These are phyloP conservation scores for Muntiacus reevesi DNA, from an alignment of 2,113 vertebrate genomes.

Conservation along the genomic window DNA sequence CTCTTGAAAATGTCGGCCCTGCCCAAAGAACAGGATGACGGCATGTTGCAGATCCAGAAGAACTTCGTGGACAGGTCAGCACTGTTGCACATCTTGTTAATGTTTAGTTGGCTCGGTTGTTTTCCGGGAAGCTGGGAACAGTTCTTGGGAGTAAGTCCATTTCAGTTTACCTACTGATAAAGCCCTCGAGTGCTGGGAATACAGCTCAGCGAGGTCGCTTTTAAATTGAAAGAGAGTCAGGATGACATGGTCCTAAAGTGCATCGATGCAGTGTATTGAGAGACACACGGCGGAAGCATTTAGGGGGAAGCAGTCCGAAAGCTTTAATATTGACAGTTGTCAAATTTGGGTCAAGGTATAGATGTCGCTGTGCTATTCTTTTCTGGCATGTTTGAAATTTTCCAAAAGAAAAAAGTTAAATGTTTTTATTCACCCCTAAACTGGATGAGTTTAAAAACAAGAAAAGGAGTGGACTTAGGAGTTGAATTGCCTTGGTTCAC, in stretches of 20 bases:
- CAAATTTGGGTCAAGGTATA: background rate
- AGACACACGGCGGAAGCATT: background rate
- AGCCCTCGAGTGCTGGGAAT: background rate
- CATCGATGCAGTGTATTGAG: background rate
- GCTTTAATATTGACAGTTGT: background rate
- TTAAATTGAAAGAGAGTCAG: background rate
- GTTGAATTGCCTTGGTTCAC: background rate
- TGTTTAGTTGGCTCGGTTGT: background rate
- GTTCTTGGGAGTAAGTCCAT: background rate
- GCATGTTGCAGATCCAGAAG: slow-evolving; percentile 81
- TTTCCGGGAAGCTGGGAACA: background rate
- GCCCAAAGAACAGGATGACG: slow-evolving; percentile 86
- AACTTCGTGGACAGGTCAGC: slow-evolving; percentile 87
- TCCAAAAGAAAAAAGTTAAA: background rate
- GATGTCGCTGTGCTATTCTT: background rate
- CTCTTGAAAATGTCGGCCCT: slow-evolving; percentile 88
- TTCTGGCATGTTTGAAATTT: background rate
- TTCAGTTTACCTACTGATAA: background rate
- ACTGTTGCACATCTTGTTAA: slow-evolving; percentile 39
- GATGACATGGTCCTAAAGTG: background rate
- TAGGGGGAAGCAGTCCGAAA: background rate
- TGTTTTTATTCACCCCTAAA: background rate
- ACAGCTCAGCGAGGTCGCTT: background rate
- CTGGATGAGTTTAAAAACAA: background rate
- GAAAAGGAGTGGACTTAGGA: background rate